phyloP scores from a whole-genome alignment of 1,140 invertebrate genomes.

The Mizuhopecten yessoensis region DNA sequence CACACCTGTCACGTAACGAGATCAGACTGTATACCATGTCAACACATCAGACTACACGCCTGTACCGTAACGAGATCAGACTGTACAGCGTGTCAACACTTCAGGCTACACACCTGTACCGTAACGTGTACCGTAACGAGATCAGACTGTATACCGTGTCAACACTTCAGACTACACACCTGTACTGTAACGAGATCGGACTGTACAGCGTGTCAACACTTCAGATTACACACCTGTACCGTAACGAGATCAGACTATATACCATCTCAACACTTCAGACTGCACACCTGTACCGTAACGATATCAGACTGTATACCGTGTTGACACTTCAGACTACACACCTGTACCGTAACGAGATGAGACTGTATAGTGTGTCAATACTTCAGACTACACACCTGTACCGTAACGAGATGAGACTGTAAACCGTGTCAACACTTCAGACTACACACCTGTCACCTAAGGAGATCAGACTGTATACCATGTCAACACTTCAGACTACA shows the following conservation, averaged over 20 bases:
- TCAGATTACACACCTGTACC: not conserved
- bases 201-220: not conserved
- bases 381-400: not conserved
- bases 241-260: not conserved
- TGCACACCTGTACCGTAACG: not conserved
- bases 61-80: not conserved
- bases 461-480: not conserved
- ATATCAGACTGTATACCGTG: not conserved
- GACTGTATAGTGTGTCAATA: not conserved
- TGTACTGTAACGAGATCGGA: not conserved
- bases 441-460: not conserved
- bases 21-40: not conserved
- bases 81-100: not conserved
- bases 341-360: not conserved
- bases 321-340: not conserved
- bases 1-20: not conserved
- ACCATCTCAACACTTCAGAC: not conserved
- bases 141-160: not conserved
- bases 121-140: no score
- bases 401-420: not conserved
- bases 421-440: not conserved
- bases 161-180: not conserved
- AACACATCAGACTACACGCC: not conserved
- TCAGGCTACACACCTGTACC: not conserved
- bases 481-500: not conserved